phyloP scores from a whole-genome alignment of 2,888 invertebrate genomes.

The Apamea sordens region DNA sequence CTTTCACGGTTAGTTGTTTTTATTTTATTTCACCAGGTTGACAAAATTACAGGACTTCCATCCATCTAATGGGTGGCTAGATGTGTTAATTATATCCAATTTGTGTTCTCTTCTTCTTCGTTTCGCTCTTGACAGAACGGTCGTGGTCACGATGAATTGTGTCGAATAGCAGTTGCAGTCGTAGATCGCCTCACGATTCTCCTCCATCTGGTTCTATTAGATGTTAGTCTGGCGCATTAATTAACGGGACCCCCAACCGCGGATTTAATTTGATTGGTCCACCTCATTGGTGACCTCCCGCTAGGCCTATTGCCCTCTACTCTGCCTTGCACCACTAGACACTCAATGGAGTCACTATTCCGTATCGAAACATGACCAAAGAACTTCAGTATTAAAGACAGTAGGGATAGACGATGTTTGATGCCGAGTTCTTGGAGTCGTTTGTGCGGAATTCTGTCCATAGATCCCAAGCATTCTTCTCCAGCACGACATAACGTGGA shows the following conservation, averaged over 20 bases:
- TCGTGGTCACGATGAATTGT: not conserved
- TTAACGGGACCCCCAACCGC: not conserved
- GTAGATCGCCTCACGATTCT: not conserved
- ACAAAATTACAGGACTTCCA: not conserved
- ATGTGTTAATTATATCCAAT: not conserved
- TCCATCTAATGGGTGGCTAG: not conserved
- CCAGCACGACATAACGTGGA: not conserved
- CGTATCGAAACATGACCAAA: not conserved
- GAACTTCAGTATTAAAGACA: not conserved
- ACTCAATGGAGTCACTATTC: not conserved
- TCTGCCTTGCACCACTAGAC: not conserved
- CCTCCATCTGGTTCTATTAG: not conserved
- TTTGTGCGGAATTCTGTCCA: not conserved
- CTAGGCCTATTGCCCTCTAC: not conserved
- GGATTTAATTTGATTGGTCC: not conserved
- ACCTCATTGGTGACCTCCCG: not conserved
- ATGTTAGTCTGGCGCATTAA: not conserved
- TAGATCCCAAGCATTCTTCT: not conserved
- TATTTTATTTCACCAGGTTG: not conserved
- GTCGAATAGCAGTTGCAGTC: not conserved
- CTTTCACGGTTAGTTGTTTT: conserved; percentile 94
- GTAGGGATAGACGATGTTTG: not conserved
- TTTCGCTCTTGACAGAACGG: not conserved
- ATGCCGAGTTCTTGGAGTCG: not conserved
- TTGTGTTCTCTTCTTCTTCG: not conserved